Conservation (phyloP, 2,797 vertebrate genomes). For the Propithecus perrieri region DNA sequence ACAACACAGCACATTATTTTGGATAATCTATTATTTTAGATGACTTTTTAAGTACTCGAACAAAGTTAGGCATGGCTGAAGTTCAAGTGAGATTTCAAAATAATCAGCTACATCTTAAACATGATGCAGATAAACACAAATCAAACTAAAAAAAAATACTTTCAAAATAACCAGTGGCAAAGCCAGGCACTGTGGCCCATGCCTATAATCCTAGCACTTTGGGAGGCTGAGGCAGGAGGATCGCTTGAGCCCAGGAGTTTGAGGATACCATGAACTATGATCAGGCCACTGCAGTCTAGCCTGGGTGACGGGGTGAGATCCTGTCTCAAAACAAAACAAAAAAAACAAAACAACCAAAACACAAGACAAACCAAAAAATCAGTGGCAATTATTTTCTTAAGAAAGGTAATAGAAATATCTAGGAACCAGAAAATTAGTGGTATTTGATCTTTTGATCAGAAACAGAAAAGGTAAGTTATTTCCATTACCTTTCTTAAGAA, state of each 20-base stretch:
- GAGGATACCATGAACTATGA: background rate
- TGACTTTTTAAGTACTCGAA: conserved; percentile 36
- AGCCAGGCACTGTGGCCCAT: background rate
- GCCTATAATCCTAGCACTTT: background rate
- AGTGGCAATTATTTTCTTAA: background rate
- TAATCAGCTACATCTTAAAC: conserved; percentile 8
- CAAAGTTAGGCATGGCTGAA: background rate
- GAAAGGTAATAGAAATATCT: background rate
- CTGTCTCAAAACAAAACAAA: background rate
- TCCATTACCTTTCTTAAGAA: background rate
- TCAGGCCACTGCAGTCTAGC: background rate
- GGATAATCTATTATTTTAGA: background rate
- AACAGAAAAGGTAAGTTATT: background rate
- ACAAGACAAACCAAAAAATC: too few relatives aligned
- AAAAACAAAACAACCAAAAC: too few relatives aligned
- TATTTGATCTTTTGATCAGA: background rate
- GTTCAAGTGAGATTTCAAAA: conserved; percentile 40
- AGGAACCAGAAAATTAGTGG: background rate
- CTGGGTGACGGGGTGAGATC: background rate
- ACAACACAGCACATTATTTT: background rate
- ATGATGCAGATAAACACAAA: background rate
- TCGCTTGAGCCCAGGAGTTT: background rate
- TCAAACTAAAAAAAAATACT: background rate
- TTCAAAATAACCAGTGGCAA: background rate
- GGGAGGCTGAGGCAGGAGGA: background rate